Evolutionary conservation across 2,113 vertebrate genomes (phyloP), one percentile per base, ranked within the genome.

Genomic region (Seriola rivoliana): DNA sequence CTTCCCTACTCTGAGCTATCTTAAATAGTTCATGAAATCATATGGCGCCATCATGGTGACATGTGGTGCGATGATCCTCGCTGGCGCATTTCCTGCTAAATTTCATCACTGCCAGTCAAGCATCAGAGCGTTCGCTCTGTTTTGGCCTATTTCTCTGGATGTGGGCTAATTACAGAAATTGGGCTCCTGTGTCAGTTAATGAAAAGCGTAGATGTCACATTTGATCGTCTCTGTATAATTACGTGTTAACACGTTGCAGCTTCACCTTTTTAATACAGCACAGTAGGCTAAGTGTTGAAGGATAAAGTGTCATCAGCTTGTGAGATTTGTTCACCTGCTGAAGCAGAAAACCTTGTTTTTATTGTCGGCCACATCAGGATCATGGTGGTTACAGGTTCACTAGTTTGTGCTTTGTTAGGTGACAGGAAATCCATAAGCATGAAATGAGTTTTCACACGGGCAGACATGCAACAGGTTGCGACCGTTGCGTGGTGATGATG

Each of bases 21-120:
- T 23, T 94, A 76, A 94, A 94, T 94, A 87, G 46, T 94, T 93
- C 16, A 94, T 93, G 85, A 85, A 90, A 71, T 91, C 93, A 93
- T 93, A 93, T 94, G 93, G 73, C 70, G 81, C 69, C 13, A 7
- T 81, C 59, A 76, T 75, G 66, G 85, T 14, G 78, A 86, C 87
- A 91, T 91, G 82, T 91, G 91, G 85, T 32, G 29, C 25, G 4
- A 5, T 23, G 21, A 59, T 55, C 67, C 84, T 80, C 3, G 21
- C 73, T 60, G 86, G 88, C 78, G 5, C 11, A 38, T 70, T 74
- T 79, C 29, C 73, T 82, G 63, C 40, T 58, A 32, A 38, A 60
- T 70, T 60, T 82, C 54, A 78, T 85, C 62, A 54, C 71, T 68
- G 13, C 8, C 69, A 82, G 50, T 71, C 72, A 44, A 68, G 75